These are phyloP conservation scores for Aphelinus atriplicis DNA, from an alignment of 1,140 invertebrate genomes.

Conservation along the genomic window DNA sequence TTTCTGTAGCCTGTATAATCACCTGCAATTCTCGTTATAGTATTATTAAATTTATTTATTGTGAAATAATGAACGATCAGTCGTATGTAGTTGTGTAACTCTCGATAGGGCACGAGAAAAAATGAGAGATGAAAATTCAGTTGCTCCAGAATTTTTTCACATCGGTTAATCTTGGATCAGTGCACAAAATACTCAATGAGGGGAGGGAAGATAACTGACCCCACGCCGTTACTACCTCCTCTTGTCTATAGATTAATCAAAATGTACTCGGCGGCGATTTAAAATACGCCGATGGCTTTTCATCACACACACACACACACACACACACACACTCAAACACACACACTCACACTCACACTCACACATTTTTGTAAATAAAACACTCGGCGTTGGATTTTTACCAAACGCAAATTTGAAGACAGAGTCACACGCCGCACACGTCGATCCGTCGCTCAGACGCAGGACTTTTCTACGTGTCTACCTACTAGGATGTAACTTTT, in stretches of 20 bases:
- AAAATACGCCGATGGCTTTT: no score
- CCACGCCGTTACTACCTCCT: slow-evolving; percentile 47
- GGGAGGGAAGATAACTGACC: slow-evolving; percentile 40
- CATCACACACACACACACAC: not conserved
- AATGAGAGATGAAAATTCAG: not conserved
- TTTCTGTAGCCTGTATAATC: not conserved
- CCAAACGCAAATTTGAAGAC: no score
- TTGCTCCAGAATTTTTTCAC: slow-evolving; percentile 14
- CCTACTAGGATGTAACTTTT: slow-evolving; percentile 51
- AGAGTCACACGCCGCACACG: not conserved
- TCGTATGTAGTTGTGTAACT: no score
- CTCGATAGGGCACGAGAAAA: no score
- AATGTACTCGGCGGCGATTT: not conserved
- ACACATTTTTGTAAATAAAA: no score
- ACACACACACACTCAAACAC: not conserved
- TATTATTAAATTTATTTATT: slow-evolving; percentile 39
- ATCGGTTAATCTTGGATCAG: slow-evolving; percentile 28
- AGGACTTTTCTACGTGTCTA: slow-evolving; percentile 54
- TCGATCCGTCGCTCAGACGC: slow-evolving; percentile 3
- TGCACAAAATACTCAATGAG: slow-evolving; percentile 38
- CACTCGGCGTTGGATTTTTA: no score
- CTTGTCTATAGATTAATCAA: slow-evolving; percentile 12
- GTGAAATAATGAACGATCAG: not conserved
- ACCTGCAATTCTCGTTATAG: not conserved
- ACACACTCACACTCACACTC: not conserved